These are phyloP conservation scores for Temnothorax nylanderi DNA, from an alignment of 1,140 invertebrate species.

Conservation along the genomic window DNA sequence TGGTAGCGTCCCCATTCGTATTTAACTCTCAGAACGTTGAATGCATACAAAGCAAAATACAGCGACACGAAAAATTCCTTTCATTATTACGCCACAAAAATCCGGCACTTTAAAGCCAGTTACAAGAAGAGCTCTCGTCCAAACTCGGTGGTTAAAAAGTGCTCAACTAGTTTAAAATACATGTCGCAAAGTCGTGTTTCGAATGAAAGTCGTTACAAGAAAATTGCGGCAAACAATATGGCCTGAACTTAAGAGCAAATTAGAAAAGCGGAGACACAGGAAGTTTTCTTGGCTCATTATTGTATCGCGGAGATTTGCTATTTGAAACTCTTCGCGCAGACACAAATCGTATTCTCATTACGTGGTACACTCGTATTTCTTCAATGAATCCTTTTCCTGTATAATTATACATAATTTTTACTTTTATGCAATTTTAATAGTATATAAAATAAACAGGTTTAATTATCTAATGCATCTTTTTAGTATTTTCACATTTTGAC, in stretches of 20 bases:
- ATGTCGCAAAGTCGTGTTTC: background rate
- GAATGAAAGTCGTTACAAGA: constrained; percentile 55
- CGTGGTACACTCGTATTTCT: background rate
- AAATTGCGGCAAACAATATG: constrained; percentile 49
- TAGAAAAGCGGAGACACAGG: constrained; percentile 37
- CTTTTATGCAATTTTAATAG: background rate
- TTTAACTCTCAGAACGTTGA: constrained; percentile 42
- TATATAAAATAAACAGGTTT: background rate
- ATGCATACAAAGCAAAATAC: constrained; percentile 40
- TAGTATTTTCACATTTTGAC: background rate
- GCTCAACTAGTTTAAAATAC: constrained; percentile 54
- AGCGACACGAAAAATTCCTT: constrained; percentile 46
- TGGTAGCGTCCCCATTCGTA: constrained; percentile 34
- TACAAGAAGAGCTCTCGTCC: constrained; percentile 33
- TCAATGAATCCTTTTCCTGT: background rate
- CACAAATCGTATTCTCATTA: constrained; percentile 42
- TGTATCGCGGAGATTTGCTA: constrained; percentile 20
- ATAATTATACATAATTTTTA: constrained; percentile 1
- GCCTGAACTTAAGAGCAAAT: constrained; percentile 46
- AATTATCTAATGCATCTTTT: background rate
- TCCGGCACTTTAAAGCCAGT: constrained; percentile 48
- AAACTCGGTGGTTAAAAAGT: constrained; percentile 56
- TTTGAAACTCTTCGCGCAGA: constrained; percentile 39
- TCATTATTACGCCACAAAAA: constrained; percentile 57
- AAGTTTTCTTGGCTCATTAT: constrained; percentile 14